phyloP scores from a whole-genome alignment of 2,888 invertebrate species.

The Diplazon laetatorius region DNA sequence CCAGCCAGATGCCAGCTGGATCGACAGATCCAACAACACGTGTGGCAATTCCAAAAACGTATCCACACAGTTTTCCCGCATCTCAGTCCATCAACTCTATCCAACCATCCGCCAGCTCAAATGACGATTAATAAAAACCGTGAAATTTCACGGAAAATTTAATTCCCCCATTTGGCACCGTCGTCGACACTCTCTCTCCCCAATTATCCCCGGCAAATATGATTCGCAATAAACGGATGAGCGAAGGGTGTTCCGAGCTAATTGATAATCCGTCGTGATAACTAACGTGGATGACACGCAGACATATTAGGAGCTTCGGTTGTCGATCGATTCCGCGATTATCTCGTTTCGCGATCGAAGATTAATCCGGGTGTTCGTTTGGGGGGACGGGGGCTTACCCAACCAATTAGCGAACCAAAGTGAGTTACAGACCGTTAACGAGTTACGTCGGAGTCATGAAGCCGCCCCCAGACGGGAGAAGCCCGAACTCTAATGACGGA shows the following conservation, averaged over 20 bases:
- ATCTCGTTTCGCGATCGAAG: constrained; percentile 67
- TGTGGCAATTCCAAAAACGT: no score
- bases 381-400: constrained; percentile 22
- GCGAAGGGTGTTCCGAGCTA: constrained; percentile 44
- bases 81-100: no score
- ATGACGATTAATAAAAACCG: no score
- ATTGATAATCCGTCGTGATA: constrained; percentile 52
- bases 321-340: constrained; percentile 57
- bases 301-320: constrained; percentile 35
- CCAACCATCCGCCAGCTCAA: no score
- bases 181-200: not conserved
- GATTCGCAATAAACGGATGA: constrained; percentile 32
- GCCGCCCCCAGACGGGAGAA: no score
- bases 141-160: no score
- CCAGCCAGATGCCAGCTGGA: no score
- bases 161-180: constrained; percentile 4
- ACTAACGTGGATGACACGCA: constrained; percentile 27
- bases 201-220: constrained; percentile 13
- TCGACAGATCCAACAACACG: no score
- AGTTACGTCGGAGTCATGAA: no score
- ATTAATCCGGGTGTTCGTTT: constrained; percentile 61
- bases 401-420: constrained; percentile 42
- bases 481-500: no score
- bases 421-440: constrained; percentile 64
- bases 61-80: no score